These are phyloP conservation scores for Periophthalmodon schlosseri DNA, from an alignment of 2,113 vertebrate species.

Conservation along the genomic window DNA sequence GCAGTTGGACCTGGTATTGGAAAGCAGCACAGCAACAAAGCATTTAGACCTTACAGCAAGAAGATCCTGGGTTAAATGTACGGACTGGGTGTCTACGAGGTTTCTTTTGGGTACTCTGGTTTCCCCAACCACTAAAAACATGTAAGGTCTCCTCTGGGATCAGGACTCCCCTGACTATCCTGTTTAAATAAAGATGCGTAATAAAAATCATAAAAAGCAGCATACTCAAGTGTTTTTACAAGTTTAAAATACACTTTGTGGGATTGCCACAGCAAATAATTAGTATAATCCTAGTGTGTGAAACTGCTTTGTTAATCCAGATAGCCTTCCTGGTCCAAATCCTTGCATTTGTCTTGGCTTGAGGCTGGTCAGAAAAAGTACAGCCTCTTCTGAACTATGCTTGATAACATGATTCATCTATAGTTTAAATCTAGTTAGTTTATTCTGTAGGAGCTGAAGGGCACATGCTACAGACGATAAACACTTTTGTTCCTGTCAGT, in stretches of 20 bases:
- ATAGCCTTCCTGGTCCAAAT: background rate
- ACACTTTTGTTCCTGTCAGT: background rate
- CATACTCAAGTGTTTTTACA: too few species aligned
- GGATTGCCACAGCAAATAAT: background rate
- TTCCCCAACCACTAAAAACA: too few species aligned
- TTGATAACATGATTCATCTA: background rate
- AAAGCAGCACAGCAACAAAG: constrained; percentile 14
- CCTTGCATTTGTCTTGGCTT: background rate
- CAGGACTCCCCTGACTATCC: too few species aligned
- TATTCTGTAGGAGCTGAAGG: background rate
- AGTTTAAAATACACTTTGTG: background rate
- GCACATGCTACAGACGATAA: background rate
- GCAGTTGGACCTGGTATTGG: background rate
- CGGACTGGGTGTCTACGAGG: background rate
- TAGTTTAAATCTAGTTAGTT: too few species aligned
- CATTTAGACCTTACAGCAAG: constrained; percentile 34
- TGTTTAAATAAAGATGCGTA: too few species aligned
- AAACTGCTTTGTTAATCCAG: background rate
- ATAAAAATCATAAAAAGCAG: background rate
- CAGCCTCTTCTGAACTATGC: background rate
- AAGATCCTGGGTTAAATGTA: background rate
- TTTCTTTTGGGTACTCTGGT: too few species aligned
- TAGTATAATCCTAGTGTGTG: background rate
- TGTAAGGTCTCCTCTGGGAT: too few species aligned
- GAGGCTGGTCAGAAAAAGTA: background rate